Evolutionary conservation across 2,888 invertebrate genomes (phyloP).

Genomic region (Protophormia terraenovae): DNA sequence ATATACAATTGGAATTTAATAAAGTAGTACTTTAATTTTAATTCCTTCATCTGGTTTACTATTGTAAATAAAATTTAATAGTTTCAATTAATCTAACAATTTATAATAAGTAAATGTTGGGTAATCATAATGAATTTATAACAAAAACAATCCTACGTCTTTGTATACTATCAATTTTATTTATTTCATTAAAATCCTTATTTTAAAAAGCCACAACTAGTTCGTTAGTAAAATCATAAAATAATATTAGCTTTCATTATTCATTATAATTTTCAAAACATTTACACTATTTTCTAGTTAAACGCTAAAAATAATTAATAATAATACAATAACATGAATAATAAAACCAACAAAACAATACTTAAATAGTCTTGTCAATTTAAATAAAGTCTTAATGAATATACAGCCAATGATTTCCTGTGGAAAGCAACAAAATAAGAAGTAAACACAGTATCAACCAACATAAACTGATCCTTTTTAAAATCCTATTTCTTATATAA

Average conservation of each 20-base stretch:
- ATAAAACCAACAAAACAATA: neutral
- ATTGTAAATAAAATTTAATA: too few relatives aligned
- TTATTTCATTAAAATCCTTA: too few relatives aligned
- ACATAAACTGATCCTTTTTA: constrained; percentile 29
- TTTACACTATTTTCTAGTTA: neutral
- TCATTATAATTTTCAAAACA: constrained; percentile 9
- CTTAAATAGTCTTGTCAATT: constrained; percentile 33
- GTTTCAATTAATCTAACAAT: too few relatives aligned
- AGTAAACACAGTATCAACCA: neutral
- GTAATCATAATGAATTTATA: too few relatives aligned
- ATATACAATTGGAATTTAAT: too few relatives aligned
- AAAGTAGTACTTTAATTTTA: too few relatives aligned
- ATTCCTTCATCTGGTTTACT: too few relatives aligned
- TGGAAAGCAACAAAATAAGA: neutral
- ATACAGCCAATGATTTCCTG: constrained; percentile 39
- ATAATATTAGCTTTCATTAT: constrained; percentile 11
- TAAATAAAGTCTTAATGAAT: constrained; percentile 26
- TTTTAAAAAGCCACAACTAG: too few relatives aligned
- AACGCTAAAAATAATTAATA: neutral
- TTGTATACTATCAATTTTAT: too few relatives aligned
- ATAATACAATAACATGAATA: neutral
- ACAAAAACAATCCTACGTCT: too few relatives aligned
- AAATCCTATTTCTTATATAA: neutral
- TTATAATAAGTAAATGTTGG: too few relatives aligned
- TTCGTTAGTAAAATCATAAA: neutral